These are phyloP conservation scores for Maniola jurtina DNA, from an alignment of 1,140 invertebrate species.

Conservation along the genomic window DNA sequence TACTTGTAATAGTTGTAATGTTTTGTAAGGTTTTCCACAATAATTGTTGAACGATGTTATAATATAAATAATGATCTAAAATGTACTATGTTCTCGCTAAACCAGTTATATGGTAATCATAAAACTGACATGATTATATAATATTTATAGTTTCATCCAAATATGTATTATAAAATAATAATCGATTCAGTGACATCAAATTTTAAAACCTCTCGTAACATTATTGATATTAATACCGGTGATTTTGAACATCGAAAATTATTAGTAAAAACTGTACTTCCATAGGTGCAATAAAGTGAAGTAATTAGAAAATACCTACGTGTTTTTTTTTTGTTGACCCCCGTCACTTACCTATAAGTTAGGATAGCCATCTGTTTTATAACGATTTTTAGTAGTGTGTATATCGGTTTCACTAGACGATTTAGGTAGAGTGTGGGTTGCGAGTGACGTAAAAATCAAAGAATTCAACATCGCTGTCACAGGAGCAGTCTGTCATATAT, in stretches of 20 bases:
- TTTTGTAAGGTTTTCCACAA: slow-evolving; percentile 18
- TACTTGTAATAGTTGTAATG: slow-evolving; percentile 39
- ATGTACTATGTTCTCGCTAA: neutral
- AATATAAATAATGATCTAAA: neutral
- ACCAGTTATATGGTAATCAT: slow-evolving; percentile 6
- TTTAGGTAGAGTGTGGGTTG: too few species aligned
- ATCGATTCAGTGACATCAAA: slow-evolving; percentile 12
- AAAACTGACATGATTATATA: slow-evolving; percentile 7
- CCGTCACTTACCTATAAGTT: too few species aligned
- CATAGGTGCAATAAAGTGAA: slow-evolving; percentile 75
- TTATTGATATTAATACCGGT: slow-evolving; percentile 27
- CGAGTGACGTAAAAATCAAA: too few species aligned
- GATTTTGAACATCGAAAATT: slow-evolving; percentile 57
- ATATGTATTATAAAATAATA: slow-evolving; percentile 18
- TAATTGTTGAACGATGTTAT: slow-evolving; percentile 15
- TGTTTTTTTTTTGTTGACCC: slow-evolving; percentile 34
- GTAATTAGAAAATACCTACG: slow-evolving; percentile 46
- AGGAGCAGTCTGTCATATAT: too few species aligned
- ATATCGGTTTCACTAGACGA: too few species aligned
- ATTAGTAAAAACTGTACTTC: slow-evolving; percentile 73
- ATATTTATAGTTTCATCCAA: neutral
- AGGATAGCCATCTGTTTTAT: too few species aligned
- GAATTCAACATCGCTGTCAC: too few species aligned
- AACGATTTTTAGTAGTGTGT: too few species aligned
- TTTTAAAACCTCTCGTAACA: slow-evolving; percentile 27